Evolutionary conservation across 2,888 invertebrate species (phyloP).

Genomic region (Eilema griseolum): DNA sequence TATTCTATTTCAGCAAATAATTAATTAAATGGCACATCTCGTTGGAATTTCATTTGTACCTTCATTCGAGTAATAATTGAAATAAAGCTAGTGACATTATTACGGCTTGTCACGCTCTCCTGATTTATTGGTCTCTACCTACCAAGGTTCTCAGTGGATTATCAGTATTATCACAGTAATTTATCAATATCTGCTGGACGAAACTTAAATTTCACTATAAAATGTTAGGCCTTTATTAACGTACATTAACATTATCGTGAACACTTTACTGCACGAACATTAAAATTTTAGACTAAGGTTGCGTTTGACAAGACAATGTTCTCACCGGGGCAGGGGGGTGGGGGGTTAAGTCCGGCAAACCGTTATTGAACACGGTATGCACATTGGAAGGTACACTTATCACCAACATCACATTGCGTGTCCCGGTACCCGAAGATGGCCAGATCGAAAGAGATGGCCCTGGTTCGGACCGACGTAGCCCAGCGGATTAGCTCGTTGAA

Average conservation of each 20-base stretch:
- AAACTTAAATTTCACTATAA: neutral
- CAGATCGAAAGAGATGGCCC: too few species aligned
- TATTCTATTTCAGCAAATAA: conserved; percentile 50
- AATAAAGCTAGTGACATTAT: conserved; percentile 72
- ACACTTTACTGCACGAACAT: neutral
- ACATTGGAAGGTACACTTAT: neutral
- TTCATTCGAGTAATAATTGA: conserved; percentile 69
- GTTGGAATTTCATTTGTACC: conserved; percentile 54
- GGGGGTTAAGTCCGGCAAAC: too few species aligned
- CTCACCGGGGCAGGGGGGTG: neutral
- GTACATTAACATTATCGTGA: neutral
- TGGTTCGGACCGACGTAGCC: too few species aligned
- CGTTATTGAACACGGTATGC: neutral
- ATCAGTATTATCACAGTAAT: conserved; percentile 28
- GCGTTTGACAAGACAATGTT: neutral
- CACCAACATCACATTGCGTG: too few species aligned
- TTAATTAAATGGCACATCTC: conserved; percentile 37
- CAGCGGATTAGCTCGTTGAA: too few species aligned
- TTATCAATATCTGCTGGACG: conserved; percentile 17
- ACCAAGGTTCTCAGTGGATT: conserved; percentile 29
- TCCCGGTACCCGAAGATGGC: too few species aligned
- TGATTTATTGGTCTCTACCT: conserved; percentile 55
- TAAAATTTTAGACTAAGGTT: neutral
- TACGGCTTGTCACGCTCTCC: conserved; percentile 67
- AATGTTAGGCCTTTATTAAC: neutral